Base-by-base conservation (phyloP, 2,113 vertebrate species). In the Pongo pygmaeus region DNA sequence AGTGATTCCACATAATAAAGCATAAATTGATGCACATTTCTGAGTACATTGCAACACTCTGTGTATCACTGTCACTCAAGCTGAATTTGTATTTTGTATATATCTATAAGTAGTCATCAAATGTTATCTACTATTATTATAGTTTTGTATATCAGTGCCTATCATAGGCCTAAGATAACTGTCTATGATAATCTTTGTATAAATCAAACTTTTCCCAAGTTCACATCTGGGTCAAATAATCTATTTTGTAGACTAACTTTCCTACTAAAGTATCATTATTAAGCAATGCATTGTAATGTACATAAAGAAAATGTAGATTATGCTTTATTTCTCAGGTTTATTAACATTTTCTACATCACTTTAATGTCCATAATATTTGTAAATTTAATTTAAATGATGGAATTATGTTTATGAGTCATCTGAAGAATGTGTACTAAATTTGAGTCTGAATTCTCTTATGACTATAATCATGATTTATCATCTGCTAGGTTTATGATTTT, bases 141-240 rank as follows among this genome's bases (percentile, higher is more conserved):
- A 87, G 55, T 86, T 95, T 97, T 93, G 87, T 9, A 85, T 84
- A 84, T 96, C 46, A 97, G 78, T 87, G 61, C 6, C 17, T 67
- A 88, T 80, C 79, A 43, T 85, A 77, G 46, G 64, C 1, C 59
- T 50, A 6, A 1, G 40, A 61, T 87, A 87, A 93, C 74, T 89
- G 27, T 72, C 20, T 93, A 40, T 25, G 83, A 48, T 3, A 90
- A 50, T 72, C 27, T 85, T 85, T 32, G 35, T 79, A 72, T 59
- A 86, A 92, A 84, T 40, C 43, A 86, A 38, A 88, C 35, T 32
- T 97, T 91, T 94, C 32, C 38, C 89, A 93, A 30, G 27, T 0
- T 43, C 48, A 74, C 8, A 52, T 35, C 14, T 64, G 61, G 92
- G 61, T 88, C 72, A 96, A 30, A 81, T 84, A 91, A 80, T 67